Conservation (phyloP, 2,113 vertebrate genomes). For the Mesoclemmys tuberculata region DNA sequence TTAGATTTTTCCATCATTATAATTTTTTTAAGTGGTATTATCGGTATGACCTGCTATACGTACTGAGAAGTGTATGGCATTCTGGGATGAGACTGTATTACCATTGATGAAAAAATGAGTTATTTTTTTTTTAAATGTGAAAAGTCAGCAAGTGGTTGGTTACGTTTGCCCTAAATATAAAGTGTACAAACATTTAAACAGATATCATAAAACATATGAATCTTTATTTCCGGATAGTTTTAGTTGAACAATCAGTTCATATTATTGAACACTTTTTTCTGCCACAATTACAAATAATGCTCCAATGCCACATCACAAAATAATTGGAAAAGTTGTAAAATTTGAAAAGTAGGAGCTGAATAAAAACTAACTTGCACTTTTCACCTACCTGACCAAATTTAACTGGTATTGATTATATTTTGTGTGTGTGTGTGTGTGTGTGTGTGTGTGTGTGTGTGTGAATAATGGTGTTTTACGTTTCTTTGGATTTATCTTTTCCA, state of each 20-base stretch:
- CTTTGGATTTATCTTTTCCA: conserved; percentile 25
- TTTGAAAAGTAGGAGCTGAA: neutral
- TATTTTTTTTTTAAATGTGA: neutral
- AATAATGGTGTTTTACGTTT: neutral
- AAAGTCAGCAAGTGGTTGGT: neutral
- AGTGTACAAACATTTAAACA: neutral
- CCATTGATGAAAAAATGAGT: neutral
- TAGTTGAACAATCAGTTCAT: neutral
- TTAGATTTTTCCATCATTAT: neutral
- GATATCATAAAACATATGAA: neutral
- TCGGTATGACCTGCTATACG: neutral
- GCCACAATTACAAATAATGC: neutral
- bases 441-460: neutral
- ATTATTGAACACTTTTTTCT: neutral
- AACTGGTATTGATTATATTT: conserved; percentile 13
- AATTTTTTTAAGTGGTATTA: neutral
- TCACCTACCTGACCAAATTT: neutral
- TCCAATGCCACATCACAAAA: neutral
- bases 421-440: neutral
- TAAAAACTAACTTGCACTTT: neutral
- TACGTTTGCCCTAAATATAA: neutral
- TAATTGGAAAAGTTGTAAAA: neutral
- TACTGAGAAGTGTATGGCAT: neutral
- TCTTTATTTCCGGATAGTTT: neutral
- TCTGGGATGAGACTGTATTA: neutral